Evolutionary conservation across 2,888 invertebrate species (phyloP), one percentile per base, ranked within the genome.

Genomic region (Flexamia atlantica): DNA sequence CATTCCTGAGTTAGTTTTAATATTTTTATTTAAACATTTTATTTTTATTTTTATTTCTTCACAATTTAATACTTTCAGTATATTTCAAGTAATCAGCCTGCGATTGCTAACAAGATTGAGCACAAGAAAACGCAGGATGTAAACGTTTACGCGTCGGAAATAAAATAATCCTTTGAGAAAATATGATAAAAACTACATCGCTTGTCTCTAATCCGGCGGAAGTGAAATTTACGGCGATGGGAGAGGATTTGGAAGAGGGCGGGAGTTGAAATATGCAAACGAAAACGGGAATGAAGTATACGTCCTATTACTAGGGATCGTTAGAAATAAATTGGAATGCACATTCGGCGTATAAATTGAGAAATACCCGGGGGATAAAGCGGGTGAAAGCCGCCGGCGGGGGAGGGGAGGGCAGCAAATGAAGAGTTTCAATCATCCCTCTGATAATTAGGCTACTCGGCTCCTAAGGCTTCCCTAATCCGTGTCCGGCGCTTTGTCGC

Each of bases 261-360:
- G 68, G 36, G 36, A 36, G 72, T 36, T 40, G 74, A 46, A 76
- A 76, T 76, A 76, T 76, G 74, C 74, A 76, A 76, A 76, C 74
- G 74, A 76, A 70, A 76, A 72, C 46, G 74, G 28, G 74, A 76
- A 76, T 76, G 74, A 76, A 76, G 74, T 76, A 76, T 76, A 76
- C 46, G 74, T 76, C 74, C 74, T 76, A 76, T 76, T 76, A 76
- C 74, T 76, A 76, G 74, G 74, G 74, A 76, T 76, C 74, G 74
- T 76, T 76, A 76, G 74, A 76, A 76, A 76, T 76, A 76, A 76
- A 76, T 76, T 76, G 74, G 74, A 76, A 76, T 76, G 74, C 74
- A 76, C 74, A 76, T 76, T 76, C 74, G 74, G 74, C 74, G 74
- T 76, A 76, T 76, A 76, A 76, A 76, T 76, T 76, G 74, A 76